Evolutionary conservation across 1,140 invertebrate species (phyloP), one percentile per base, ranked within the genome.

Genomic region (Vollenhovia emeryi): DNA sequence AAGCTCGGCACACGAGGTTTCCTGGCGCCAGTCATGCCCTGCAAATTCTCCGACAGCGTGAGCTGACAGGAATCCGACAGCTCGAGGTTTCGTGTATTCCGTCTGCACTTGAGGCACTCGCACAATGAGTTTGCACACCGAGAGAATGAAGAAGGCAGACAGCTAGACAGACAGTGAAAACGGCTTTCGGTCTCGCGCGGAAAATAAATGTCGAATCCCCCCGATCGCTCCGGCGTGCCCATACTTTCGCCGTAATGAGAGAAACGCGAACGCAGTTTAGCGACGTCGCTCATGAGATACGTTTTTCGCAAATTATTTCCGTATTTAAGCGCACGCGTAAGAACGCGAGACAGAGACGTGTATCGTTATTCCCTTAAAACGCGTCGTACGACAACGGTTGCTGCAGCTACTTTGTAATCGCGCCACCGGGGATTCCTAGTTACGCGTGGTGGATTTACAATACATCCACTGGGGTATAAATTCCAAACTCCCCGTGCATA

Each of bases 31-130:
- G 50, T 82, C 66, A 82, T 73, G 78, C 50, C 66, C 78, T 21
- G 66, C 78, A 33, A 82, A 82, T 82, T 73, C 78, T 57, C 78
- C 66, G 78, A 82, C 78, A 82, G 66, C 66, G 66, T 82, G 78
- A 82, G 78, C 78, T 82, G 78, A 82, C 78, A 82, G 78, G 78
- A 73, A 82, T 82, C 78, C 78, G 78, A 82, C 78, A 82, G 78
- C 78, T 82, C 78, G 78, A 82, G 78, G 78, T 82, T 82, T 82
- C 78, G 78, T 57, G 66, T 82, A 82, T 82, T 82, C 78, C 78
- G 66, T 73, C 78, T 82, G 66, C 78, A 82, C 78, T 82, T 82
- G 78, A 82, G 40, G 78, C 66, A 82, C 66, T 82, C 78, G 78
- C 50, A 82, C 78, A 82, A 82, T 82, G 78, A 82, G 78, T 82